A percentile compares a stretch with the other conserved stretches of the same genome.
Evolutionary conservation across 2,113 vertebrate genomes (phyloP).

Genomic region (Cheirogaleus medius): DNA sequence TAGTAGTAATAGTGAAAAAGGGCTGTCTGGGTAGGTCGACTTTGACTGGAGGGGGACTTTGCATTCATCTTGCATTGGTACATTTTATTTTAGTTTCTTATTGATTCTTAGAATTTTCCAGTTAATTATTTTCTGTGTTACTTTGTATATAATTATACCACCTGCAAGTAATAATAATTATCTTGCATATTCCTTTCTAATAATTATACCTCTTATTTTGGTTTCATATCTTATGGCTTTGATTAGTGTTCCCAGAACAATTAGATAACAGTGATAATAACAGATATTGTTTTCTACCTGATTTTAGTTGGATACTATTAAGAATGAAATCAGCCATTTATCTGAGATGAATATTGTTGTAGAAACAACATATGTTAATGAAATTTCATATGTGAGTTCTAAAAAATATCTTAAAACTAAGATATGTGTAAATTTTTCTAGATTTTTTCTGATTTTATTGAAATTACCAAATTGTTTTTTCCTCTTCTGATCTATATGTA

Average conservation of each 20-base stretch:
- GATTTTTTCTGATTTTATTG: not conserved
- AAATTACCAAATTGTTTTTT: not conserved
- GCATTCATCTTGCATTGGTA: not conserved
- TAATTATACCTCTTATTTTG: conserved; percentile 12
- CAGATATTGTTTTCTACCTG: not conserved
- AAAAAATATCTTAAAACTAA: conserved; percentile 6
- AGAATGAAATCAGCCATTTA: not conserved
- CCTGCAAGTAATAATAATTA: conserved; percentile 6
- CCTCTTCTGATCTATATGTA: not conserved
- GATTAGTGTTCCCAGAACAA: conserved; percentile 11
- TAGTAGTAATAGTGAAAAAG: not conserved
- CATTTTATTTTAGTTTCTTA: not conserved
- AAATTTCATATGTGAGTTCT: not conserved
- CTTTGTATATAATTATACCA: conserved; percentile 24
- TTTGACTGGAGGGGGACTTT: not conserved
- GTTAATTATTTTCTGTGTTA: not conserved
- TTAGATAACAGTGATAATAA: not conserved
- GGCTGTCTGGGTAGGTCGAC: not conserved
- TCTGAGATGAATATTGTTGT: not conserved
- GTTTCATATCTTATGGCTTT: not conserved
- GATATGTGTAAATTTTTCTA: not conserved
- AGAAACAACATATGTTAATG: not conserved
- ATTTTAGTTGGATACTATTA: conserved; percentile 30
- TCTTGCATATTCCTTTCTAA: not conserved
- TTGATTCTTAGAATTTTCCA: not conserved